Percentiles rank a stretch among this genome's conserved stretches.
phyloP scores from a whole-genome alignment of 2,888 invertebrate species.

The Balanococcus diminutus region DNA sequence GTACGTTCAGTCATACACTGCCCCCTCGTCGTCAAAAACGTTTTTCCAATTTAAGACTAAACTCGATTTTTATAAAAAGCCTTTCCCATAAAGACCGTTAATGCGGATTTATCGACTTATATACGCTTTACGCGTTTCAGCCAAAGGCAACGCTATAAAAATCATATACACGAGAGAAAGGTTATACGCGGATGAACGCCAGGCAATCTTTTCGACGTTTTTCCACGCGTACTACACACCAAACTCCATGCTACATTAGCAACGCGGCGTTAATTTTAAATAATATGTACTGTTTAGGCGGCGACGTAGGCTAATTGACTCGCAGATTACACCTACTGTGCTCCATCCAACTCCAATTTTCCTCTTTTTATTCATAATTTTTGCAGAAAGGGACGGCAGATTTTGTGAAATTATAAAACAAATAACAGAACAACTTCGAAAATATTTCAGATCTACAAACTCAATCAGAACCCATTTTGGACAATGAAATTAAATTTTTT shows the following conservation, averaged over 20 bases:
- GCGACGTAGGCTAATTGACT: not conserved
- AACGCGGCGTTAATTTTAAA: not conserved
- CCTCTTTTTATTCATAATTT: too few species aligned
- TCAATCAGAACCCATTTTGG: too few species aligned
- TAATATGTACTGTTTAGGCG: not conserved
- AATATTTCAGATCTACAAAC: too few species aligned
- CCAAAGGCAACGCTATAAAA: not conserved
- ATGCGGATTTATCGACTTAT: slow-evolving; percentile 40
- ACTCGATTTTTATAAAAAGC: not conserved
- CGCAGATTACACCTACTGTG: not conserved
- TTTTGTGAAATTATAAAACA: too few species aligned
- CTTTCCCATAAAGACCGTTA: not conserved
- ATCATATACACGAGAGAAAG: not conserved
- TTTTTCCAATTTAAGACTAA: slow-evolving; percentile 29
- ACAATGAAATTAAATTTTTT: too few species aligned
- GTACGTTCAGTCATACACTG: too few species aligned
- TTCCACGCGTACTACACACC: not conserved
- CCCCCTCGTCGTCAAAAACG: not conserved
- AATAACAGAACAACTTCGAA: too few species aligned
- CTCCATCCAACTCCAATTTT: too few species aligned
- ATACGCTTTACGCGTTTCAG: not conserved
- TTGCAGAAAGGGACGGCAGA: too few species aligned
- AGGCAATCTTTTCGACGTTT: not conserved
- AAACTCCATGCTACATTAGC: not conserved
- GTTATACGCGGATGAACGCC: not conserved